phyloP scores from a whole-genome alignment of 2,113 vertebrate species.

The Balaeniceps rex region DNA sequence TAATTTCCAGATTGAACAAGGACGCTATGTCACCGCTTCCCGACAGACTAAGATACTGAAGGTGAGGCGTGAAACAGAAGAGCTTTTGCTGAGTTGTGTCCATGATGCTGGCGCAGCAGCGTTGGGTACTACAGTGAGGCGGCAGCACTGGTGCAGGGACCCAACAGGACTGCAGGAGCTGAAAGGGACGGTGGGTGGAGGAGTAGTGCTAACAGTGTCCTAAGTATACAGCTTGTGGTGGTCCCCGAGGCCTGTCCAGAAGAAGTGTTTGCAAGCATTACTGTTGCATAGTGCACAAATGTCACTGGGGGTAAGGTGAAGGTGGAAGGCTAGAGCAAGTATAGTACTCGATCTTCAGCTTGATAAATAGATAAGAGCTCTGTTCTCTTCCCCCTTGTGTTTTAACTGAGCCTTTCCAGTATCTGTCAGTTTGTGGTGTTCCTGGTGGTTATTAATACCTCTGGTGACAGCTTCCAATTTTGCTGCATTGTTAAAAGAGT shows the following conservation, averaged over 20 bases:
- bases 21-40: not conserved
- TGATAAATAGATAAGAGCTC: not conserved
- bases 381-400: not conserved
- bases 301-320: not conserved
- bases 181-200: not conserved
- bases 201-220: not conserved
- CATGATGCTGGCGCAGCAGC: not conserved
- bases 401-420: not conserved
- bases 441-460: not conserved
- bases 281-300: not conserved
- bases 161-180: not conserved
- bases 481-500: not conserved
- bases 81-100: not conserved
- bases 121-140: not conserved
- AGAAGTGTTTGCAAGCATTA: not conserved
- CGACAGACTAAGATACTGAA: not conserved
- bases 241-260: not conserved
- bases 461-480: not conserved
- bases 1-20: slow-evolving; percentile 4
- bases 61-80: not conserved
- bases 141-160: not conserved
- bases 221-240: not conserved
- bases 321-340: not conserved
- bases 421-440: not conserved
- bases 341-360: not conserved